These are phyloP conservation scores for Microcebus jonahi DNA, from an alignment of 2,113 vertebrate genomes.

Conservation along the genomic window DNA sequence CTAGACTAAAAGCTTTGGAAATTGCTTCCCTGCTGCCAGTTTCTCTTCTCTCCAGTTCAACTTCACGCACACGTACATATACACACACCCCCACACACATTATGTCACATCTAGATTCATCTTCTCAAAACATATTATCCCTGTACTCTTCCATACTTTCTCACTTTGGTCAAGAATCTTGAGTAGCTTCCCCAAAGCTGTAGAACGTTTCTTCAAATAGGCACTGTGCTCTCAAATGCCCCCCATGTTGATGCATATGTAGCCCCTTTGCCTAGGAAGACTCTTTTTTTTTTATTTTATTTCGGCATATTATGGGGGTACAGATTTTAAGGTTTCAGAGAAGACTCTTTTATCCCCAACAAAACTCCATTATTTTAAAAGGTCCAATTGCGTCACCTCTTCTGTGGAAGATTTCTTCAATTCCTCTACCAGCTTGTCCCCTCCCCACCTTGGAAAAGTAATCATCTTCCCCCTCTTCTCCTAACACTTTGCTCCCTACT, in stretches of 20 bases:
- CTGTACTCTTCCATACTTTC: not conserved
- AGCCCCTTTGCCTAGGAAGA: not conserved
- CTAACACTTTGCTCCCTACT: not conserved
- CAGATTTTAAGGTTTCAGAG: too few species aligned
- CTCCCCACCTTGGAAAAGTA: not conserved
- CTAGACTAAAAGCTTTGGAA: not conserved
- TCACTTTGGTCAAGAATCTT: not conserved
- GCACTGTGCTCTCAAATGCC: not conserved
- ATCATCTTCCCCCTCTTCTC: not conserved
- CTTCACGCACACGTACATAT: fast-evolving
- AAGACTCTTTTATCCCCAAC: not conserved
- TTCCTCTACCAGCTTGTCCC: not conserved
- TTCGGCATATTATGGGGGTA: too few species aligned
- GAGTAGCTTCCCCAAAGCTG: not conserved
- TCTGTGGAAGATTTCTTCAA: not conserved
- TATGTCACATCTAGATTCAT: not conserved
- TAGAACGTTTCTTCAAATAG: not conserved
- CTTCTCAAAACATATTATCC: not conserved
- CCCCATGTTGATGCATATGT: not conserved
- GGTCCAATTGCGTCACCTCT: not conserved
- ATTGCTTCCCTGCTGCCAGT: not conserved
- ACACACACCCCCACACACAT: not conserved
- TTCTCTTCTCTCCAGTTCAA: not conserved
- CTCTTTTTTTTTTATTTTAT: not conserved
- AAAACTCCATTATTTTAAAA: not conserved